These are phyloP conservation scores for Pseudochirops corinnae DNA, from an alignment of 2,797 vertebrate species.

Conservation along the genomic window DNA sequence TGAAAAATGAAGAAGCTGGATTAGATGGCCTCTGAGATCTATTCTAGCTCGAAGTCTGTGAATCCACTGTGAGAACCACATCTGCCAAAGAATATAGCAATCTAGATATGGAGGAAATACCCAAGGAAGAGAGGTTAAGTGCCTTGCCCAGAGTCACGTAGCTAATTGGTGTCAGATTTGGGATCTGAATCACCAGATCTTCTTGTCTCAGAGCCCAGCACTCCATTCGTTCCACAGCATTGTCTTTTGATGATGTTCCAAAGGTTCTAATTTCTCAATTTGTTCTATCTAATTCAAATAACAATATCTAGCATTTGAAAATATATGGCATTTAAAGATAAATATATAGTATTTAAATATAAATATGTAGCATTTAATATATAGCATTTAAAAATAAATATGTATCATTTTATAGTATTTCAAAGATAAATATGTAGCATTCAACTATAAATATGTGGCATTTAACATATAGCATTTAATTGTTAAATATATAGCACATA, in stretches of 20 bases:
- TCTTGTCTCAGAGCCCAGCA: neutral
- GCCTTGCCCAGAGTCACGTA: neutral
- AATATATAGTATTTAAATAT: neutral
- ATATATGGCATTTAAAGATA: neutral
- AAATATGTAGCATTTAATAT: neutral
- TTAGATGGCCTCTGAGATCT: neutral
- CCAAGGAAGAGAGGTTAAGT: neutral
- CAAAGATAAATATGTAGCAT: neutral
- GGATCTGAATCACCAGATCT: neutral
- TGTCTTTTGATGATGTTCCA: neutral
- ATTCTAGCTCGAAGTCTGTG: neutral
- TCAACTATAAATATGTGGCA: too few relatives aligned
- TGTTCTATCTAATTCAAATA: conserved; percentile 24
- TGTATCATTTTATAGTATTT: neutral
- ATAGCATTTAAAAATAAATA: too few relatives aligned
- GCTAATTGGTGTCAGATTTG: neutral
- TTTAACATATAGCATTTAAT: neutral
- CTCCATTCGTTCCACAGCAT: neutral
- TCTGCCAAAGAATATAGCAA: neutral
- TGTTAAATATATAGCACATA: neutral
- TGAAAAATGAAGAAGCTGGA: neutral
- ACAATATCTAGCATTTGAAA: neutral
- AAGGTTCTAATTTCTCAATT: neutral
- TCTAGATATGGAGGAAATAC: neutral
- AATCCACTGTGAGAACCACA: neutral